Percentiles rank a stretch among this genome's conserved stretches.
Conservation (phyloP, 2,888 invertebrate genomes). For the Plemyria rubiginata region DNA sequence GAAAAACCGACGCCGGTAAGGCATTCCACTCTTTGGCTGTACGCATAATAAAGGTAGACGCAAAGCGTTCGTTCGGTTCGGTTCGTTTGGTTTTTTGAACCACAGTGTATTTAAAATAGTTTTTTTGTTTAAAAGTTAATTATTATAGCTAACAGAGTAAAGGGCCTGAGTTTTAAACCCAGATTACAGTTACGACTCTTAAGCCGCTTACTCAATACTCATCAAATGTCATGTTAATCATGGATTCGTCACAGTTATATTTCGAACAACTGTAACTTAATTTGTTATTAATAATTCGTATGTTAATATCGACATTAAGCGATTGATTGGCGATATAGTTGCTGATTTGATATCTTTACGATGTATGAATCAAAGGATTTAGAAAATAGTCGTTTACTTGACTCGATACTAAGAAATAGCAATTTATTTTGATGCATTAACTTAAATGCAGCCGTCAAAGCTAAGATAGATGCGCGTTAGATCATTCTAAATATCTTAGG, state of each 20-base stretch:
- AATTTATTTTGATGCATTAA: not conserved
- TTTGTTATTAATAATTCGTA: conserved; percentile 32
- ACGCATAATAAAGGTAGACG: too few relatives aligned
- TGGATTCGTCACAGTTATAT: conserved; percentile 43
- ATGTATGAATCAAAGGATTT: conserved; percentile 17
- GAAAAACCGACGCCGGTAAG: too few relatives aligned
- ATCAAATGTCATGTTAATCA: conserved; percentile 42
- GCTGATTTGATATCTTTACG: conserved; percentile 36
- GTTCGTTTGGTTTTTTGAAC: too few relatives aligned
- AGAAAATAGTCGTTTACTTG: not conserved
- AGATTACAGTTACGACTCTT: conserved; percentile 2
- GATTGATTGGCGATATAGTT: conserved; percentile 31
- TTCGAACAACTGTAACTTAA: conserved; percentile 35
- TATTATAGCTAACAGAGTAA: too few relatives aligned
- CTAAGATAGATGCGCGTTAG: not conserved
- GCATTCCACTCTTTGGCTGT: too few relatives aligned
- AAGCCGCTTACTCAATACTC: conserved; percentile 17
- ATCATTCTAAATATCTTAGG: not conserved
- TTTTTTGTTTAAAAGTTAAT: too few relatives aligned
- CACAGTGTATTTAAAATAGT: too few relatives aligned
- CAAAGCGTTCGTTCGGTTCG: too few relatives aligned
- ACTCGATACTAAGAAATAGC: conserved; percentile 2
- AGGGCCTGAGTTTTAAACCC: not conserved
- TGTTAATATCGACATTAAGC: conserved; percentile 29
- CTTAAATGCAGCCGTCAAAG: not conserved